phyloP scores from a whole-genome alignment of 2,113 vertebrate genomes.

The Aegithalos caudatus region DNA sequence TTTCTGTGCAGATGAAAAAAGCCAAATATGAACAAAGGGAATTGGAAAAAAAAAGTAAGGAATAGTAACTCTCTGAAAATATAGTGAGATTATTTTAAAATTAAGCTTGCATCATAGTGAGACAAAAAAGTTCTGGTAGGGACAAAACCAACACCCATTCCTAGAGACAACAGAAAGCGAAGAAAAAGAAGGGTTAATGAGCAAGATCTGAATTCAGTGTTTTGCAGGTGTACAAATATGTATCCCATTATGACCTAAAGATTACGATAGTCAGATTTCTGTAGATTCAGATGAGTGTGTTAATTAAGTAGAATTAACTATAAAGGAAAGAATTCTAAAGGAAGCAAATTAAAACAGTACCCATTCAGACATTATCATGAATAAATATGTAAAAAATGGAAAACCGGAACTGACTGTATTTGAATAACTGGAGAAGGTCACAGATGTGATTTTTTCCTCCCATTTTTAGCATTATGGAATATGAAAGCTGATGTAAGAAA shows the following conservation, averaged over 20 bases:
- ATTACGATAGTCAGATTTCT: background rate
- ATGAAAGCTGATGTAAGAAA: background rate
- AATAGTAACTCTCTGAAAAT: background rate
- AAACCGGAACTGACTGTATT: background rate
- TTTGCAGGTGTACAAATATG: background rate
- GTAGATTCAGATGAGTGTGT: background rate
- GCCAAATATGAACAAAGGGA: background rate
- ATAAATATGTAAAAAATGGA: background rate
- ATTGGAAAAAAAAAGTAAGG: background rate
- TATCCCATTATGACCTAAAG: background rate
- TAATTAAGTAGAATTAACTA: background rate
- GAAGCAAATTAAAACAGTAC: background rate
- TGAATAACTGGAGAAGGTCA: background rate
- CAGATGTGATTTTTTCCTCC: background rate
- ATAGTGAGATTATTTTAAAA: background rate
- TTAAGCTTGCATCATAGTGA: background rate
- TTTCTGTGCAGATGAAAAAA: background rate
- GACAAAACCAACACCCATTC: background rate
- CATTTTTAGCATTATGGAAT: background rate
- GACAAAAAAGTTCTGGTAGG: background rate
- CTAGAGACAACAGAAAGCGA: background rate
- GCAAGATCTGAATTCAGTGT: background rate
- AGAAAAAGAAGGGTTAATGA: background rate
- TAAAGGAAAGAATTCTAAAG: background rate
- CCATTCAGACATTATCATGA: background rate